phyloP scores from a whole-genome alignment of 2,797 vertebrate genomes.

The Phalanger gymnotis region DNA sequence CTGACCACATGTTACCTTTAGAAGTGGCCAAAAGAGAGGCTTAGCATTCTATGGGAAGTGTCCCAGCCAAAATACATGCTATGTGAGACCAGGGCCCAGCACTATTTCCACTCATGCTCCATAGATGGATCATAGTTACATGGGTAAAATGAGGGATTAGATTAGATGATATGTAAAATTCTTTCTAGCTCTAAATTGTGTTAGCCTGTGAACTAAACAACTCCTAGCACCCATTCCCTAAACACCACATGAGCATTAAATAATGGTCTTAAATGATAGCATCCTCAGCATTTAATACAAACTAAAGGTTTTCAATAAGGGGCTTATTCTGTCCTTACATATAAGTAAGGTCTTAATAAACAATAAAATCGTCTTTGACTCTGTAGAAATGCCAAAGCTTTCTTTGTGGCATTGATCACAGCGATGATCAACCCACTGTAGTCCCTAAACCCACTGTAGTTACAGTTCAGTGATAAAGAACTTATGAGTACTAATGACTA shows the following conservation, averaged over 20 bases:
- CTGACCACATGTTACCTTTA: not conserved
- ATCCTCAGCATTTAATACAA: not conserved
- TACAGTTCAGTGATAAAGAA: not conserved
- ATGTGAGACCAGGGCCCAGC: not conserved
- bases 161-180: not conserved
- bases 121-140: not conserved
- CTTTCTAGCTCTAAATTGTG: not conserved
- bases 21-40: not conserved
- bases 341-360: too few relatives aligned
- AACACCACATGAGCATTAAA: not conserved
- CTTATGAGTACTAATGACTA: not conserved
- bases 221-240: not conserved
- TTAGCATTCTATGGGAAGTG: not conserved
- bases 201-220: not conserved
- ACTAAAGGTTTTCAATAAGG: not conserved
- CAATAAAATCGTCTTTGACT: not conserved
- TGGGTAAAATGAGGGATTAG: not conserved
- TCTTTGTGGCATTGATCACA: not conserved
- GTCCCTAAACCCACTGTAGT: not conserved
- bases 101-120: not conserved
- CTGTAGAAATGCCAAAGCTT: not conserved
- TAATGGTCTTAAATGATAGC: not conserved
- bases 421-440: not conserved
- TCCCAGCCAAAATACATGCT: not conserved
- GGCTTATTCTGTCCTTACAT: conserved; percentile 4